phyloP scores from a whole-genome alignment of 2,888 invertebrate species.

The Morpho achilles region DNA sequence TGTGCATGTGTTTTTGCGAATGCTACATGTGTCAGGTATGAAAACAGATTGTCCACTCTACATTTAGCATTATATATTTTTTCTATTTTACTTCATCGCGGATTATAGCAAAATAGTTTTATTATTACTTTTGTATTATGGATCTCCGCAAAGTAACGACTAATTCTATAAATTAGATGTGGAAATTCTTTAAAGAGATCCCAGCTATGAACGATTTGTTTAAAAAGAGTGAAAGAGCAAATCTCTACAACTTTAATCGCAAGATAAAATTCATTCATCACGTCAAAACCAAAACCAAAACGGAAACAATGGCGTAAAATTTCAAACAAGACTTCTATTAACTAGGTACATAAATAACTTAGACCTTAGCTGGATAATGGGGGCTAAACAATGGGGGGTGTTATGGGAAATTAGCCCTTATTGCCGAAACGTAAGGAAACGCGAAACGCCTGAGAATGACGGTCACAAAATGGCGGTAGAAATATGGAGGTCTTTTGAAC shows the following conservation, averaged over 20 bases:
- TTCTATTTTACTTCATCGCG: too few species aligned
- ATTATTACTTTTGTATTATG: too few species aligned
- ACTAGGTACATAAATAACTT: constrained; percentile 30
- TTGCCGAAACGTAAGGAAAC: constrained; percentile 25
- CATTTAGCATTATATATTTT: too few species aligned
- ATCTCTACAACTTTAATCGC: not conserved
- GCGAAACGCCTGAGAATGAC: constrained; percentile 30
- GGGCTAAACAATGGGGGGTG: constrained; percentile 27
- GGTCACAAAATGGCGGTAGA: constrained; percentile 32
- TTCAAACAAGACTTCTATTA: constrained; percentile 30
- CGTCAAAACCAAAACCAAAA: constrained; percentile 30
- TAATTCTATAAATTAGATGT: too few species aligned
- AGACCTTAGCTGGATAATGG: constrained; percentile 28
- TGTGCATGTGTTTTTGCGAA: too few species aligned
- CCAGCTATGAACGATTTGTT: too few species aligned
- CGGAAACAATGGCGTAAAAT: constrained; percentile 30
- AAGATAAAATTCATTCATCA: constrained; percentile 27
- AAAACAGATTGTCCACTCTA: too few species aligned
- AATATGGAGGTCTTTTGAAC: constrained; percentile 28
- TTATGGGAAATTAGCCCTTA: constrained; percentile 28
- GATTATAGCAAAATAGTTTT: too few species aligned
- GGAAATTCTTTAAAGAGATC: too few species aligned
- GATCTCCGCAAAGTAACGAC: too few species aligned
- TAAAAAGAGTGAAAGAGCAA: not conserved
- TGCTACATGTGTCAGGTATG: too few species aligned